Evolutionary conservation across 2,113 vertebrate genomes (phyloP).

Genomic region (Prietella phreatophila): DNA sequence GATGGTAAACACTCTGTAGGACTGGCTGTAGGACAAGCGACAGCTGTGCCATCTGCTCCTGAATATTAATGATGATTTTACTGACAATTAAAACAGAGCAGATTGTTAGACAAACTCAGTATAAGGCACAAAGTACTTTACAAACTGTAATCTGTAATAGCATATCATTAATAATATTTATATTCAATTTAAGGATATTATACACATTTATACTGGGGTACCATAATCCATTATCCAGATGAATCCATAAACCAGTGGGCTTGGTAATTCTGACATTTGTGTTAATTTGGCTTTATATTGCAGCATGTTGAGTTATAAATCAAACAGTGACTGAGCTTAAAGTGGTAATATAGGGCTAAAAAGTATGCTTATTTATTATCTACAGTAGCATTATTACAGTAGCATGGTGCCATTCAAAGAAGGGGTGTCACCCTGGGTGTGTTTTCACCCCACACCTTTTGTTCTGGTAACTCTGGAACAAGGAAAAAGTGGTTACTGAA

Average conservation of each 20-base stretch:
- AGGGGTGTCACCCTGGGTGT: not conserved
- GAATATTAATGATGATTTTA: constrained; percentile 38
- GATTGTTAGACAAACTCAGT: not conserved
- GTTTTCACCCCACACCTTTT: not conserved
- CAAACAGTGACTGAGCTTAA: not conserved
- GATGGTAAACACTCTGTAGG: constrained; percentile 23
- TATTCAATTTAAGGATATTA: too few species aligned
- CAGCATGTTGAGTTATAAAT: not conserved
- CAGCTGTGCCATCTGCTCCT: constrained; percentile 45
- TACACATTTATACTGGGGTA: not conserved
- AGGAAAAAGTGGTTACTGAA: not conserved
- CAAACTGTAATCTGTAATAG: not conserved
- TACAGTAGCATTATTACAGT: not conserved
- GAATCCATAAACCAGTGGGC: not conserved
- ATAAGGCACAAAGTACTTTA: not conserved
- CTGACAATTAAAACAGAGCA: constrained; percentile 30
- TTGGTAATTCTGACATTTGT: not conserved
- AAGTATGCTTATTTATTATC: not conserved
- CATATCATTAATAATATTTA: not conserved
- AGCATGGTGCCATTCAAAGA: not conserved
- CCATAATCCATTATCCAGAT: not conserved
- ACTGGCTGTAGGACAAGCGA: not conserved
- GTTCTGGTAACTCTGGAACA: not conserved
- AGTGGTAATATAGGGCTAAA: not conserved
- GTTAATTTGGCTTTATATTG: not conserved